phyloP scores from a whole-genome alignment of 2,797 vertebrate genomes.

The Champsocephalus esox region DNA sequence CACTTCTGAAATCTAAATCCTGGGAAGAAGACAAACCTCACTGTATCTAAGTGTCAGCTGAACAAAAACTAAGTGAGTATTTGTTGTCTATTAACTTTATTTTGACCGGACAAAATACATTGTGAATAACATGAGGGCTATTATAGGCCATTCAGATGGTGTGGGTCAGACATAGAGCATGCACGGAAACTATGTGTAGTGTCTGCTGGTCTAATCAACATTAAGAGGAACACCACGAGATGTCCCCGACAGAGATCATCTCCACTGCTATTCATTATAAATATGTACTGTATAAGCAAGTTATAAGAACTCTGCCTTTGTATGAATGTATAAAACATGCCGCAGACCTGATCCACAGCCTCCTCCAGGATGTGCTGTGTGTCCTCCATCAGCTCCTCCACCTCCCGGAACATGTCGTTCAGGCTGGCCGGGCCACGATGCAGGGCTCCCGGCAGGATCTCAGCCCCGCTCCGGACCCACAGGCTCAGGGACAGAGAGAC shows the following conservation, averaged over 20 bases:
- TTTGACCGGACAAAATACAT: not conserved
- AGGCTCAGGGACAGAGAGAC: slow-evolving; percentile 64
- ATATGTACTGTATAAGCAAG: not conserved
- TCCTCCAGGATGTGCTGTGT: slow-evolving; percentile 92
- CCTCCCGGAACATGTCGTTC: slow-evolving; percentile 94
- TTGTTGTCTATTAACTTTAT: not conserved
- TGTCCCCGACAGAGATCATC: not conserved
- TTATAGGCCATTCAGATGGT: not conserved
- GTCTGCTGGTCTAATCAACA: not conserved
- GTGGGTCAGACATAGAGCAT: slow-evolving; percentile 27
- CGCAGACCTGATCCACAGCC: slow-evolving; percentile 92
- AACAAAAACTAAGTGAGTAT: not conserved
- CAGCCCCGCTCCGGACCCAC: slow-evolving; percentile 28
- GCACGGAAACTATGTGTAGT: slow-evolving; percentile 40
- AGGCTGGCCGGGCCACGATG: slow-evolving; percentile 83
- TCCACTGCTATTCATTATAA: not conserved
- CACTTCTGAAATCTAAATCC: not conserved
- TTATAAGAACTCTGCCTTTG: not conserved
- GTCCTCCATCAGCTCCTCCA: slow-evolving; percentile 94
- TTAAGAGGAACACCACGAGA: not conserved
- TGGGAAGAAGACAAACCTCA: not conserved
- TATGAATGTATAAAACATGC: slow-evolving; percentile 37
- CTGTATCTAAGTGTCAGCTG: not conserved
- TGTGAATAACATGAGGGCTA: not conserved
- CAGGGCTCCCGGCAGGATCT: slow-evolving; percentile 52